A percentile compares a stretch with the other conserved stretches of the same genome.
phyloP scores from a whole-genome alignment of 2,797 vertebrate genomes.

The Astyanax mexicanus region DNA sequence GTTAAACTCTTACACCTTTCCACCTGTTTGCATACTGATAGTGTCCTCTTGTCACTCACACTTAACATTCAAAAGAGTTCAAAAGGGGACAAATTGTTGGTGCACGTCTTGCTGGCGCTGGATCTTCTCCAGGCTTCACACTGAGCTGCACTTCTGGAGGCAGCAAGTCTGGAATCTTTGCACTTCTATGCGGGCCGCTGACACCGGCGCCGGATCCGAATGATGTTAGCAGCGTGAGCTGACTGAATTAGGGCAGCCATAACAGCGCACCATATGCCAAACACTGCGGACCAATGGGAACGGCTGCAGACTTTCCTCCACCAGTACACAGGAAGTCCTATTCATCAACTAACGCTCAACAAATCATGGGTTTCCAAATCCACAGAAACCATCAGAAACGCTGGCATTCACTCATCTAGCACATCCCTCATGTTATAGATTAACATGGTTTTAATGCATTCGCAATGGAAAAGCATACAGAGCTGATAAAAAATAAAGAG shows the following conservation, averaged over 20 bases:
- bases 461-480: too few species aligned
- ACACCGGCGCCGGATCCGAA: not conserved
- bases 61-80: too few species aligned
- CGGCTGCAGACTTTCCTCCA: not conserved
- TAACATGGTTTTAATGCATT: too few species aligned
- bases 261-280: slow-evolving; percentile 23
- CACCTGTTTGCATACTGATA: too few species aligned
- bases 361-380: too few species aligned
- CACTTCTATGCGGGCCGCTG: not conserved
- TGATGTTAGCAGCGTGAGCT: slow-evolving; percentile 27
- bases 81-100: too few species aligned
- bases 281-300: slow-evolving; percentile 5
- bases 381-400: too few species aligned
- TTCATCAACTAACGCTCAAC: not conserved
- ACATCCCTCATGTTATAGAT: too few species aligned
- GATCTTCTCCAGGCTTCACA: not conserved
- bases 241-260: slow-evolving; percentile 23
- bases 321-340: not conserved
- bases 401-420: too few species aligned
- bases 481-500: too few species aligned
- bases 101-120: not conserved
- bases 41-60: too few species aligned
- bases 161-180: not conserved
- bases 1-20: too few species aligned
- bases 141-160: not conserved